Evolutionary conservation across 2,797 vertebrate species (phyloP), one percentile per base, ranked within the genome.

Genomic region (Mycteria americana): DNA sequence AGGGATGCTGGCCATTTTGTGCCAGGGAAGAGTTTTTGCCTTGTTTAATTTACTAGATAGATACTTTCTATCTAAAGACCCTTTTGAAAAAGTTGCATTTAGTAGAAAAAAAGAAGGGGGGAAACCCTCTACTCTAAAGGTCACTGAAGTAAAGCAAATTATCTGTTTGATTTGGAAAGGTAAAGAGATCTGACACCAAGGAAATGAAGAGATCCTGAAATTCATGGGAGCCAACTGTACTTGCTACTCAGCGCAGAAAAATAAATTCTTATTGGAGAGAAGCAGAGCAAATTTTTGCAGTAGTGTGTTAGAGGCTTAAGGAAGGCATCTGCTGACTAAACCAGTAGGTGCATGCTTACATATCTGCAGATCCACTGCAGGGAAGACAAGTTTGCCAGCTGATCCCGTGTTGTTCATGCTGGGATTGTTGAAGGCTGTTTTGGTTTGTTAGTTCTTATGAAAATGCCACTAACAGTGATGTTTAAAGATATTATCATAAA

Each of bases 221-320:
- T 60, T 91, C 31, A 27, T 64, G 27, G 18, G 56, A 87, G 59
- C 22, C 50, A 86, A 17, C 43, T 67, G 23, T 79, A 45, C 21
- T 78, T 81, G 7, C 28, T 50, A 22, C 23, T 76, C 5, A 25
- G 33, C 5, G 9, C 12, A 75, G 33, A 39, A 54, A 75, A 91
- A 86, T 39, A 54, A 35, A 45, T n/a, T 67, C n/a, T n/a, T 84
- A 24, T 13, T 2, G 4, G 19, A 82, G 13, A 35, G n/a, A 78
- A 88, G 15, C 37, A 80, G 53, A 75, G 21, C 5, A 65, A 86
- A 91, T 65, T 82, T 91, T 95, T 87, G 50, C 33, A 48, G 27
- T 39, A 64, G 21, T 39, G 7, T 68, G 4, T 79, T 89, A 62
- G 30, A 91, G 22, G 22, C 30, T 59, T 85, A 83, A 65, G 50